A percentile compares a stretch with the other conserved stretches of the same genome.
These are phyloP conservation scores for Oxyura jamaicensis DNA, from an alignment of 2,113 vertebrate genomes.

Conservation along the genomic window DNA sequence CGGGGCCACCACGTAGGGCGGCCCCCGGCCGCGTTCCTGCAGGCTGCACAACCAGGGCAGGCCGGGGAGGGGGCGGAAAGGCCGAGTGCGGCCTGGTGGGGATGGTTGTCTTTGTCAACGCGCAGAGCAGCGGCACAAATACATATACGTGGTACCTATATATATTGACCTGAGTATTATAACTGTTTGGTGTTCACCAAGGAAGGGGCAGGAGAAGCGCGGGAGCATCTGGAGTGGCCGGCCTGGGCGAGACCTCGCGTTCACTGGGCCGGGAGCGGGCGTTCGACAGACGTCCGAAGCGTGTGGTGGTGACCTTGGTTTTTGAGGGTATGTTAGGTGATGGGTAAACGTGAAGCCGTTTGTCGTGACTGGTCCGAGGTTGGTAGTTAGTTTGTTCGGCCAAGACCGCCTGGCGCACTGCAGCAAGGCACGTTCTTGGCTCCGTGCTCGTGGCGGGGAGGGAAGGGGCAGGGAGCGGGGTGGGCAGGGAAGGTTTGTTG, in stretches of 20 bases:
- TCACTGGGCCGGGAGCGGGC: conserved; percentile 18
- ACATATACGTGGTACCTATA: conserved; percentile 75
- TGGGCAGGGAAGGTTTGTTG: conserved; percentile 53
- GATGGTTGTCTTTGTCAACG: conserved; percentile 72
- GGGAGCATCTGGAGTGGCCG: conserved; percentile 27
- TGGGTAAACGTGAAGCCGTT: conserved; percentile 60
- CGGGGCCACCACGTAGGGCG: conserved; percentile 79
- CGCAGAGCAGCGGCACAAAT: conserved; percentile 75
- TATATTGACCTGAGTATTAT: conserved; percentile 81
- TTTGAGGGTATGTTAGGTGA: conserved; percentile 69
- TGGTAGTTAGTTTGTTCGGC: conserved; percentile 71
- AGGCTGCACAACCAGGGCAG: conserved; percentile 64
- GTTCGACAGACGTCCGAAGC: background rate
- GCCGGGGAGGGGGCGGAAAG: conserved; percentile 71
- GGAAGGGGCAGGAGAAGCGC: conserved; percentile 69
- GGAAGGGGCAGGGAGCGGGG: conserved; percentile 49
- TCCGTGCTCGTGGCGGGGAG: conserved; percentile 48
- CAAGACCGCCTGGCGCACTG: conserved; percentile 9
- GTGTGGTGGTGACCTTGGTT: conserved; percentile 41
- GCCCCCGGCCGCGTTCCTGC: conserved; percentile 55
- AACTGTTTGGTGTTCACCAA: conserved; percentile 79
- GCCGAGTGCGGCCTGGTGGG: conserved; percentile 65
- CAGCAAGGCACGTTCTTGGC: conserved; percentile 41
- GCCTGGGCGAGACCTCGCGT: conserved; percentile 36
- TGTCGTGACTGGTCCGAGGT: conserved; percentile 69